A percentile compares a stretch with the other conserved stretches of the same genome.
phyloP scores from a whole-genome alignment of 2,797 vertebrate genomes.

The Cheirogaleus major region DNA sequence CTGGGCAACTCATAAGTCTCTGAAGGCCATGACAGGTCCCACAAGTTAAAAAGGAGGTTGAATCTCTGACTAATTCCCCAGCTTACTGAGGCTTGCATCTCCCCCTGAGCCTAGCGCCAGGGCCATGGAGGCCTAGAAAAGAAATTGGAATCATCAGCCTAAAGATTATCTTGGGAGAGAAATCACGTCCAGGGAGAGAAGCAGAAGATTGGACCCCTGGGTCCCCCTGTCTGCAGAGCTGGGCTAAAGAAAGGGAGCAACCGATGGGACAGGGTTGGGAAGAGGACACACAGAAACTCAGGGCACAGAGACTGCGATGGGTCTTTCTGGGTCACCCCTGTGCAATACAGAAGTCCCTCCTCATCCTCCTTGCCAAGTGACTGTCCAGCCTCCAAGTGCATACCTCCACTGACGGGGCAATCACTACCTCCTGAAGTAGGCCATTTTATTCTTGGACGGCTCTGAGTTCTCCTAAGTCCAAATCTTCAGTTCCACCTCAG shows the following conservation, averaged over 20 bases:
- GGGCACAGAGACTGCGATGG: background rate
- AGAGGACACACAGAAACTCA: background rate
- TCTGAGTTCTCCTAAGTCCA: background rate
- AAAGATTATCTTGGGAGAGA: background rate
- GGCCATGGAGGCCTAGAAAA: background rate
- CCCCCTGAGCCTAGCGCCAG: background rate
- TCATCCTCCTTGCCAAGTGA: background rate
- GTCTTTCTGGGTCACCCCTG: background rate
- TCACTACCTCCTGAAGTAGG: background rate
- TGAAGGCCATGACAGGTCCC: background rate
- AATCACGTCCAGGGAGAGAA: background rate
- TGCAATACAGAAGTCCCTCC: background rate
- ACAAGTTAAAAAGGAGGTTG: background rate
- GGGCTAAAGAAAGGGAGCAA: background rate
- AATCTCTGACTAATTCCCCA: background rate
- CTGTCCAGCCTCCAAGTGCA: background rate
- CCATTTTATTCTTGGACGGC: background rate
- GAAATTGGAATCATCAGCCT: background rate
- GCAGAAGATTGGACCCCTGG: background rate
- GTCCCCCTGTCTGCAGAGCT: background rate
- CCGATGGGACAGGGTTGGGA: no score
- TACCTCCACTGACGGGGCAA: fast-evolving
- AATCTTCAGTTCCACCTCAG: background rate
- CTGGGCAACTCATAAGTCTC: background rate
- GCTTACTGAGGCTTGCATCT: background rate